Conservation (phyloP, 1,140 invertebrate genomes). For the Microplitis demolitor region DNA sequence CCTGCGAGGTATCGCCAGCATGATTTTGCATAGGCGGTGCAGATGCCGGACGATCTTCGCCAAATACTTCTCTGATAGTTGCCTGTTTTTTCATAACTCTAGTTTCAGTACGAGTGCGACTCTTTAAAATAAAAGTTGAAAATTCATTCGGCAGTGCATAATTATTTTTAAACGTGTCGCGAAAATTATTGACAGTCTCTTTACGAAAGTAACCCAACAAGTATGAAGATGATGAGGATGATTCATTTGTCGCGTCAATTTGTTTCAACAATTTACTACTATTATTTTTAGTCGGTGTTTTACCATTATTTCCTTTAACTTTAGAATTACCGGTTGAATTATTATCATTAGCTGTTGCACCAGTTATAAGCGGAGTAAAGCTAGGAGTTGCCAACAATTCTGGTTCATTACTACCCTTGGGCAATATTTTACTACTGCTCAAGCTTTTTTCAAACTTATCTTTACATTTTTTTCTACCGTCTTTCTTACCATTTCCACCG, state of each 20-base stretch:
- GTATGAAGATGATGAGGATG: slow-evolving; percentile 34
- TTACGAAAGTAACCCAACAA: slow-evolving; percentile 71
- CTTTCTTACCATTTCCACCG: slow-evolving; percentile 62
- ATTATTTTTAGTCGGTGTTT: slow-evolving; percentile 60
- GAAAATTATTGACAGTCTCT: slow-evolving; percentile 72
- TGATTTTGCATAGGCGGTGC: slow-evolving; percentile 64
- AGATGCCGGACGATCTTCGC: slow-evolving; percentile 72
- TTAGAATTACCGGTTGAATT: slow-evolving; percentile 32
- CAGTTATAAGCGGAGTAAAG: slow-evolving; percentile 44
- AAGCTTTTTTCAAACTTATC: slow-evolving; percentile 41
- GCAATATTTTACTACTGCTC: slow-evolving; percentile 34
- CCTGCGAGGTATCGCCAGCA: slow-evolving; percentile 49
- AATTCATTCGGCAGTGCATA: slow-evolving; percentile 66
- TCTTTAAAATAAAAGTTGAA: slow-evolving; percentile 73
- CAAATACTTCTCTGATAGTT: slow-evolving; percentile 80
- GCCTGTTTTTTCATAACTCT: slow-evolving; percentile 75
- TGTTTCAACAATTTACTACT: slow-evolving; percentile 58
- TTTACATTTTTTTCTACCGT: slow-evolving; percentile 63
- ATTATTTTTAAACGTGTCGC: slow-evolving; percentile 71
- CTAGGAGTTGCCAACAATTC: slow-evolving; percentile 68
- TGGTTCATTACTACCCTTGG: slow-evolving; percentile 54
- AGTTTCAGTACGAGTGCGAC: slow-evolving; percentile 77
- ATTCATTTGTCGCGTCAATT: slow-evolving; percentile 63
- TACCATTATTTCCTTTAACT: slow-evolving; percentile 54
- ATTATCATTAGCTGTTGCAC: not conserved